These are phyloP conservation scores for Galeopterus variegatus DNA, from an alignment of 2,113 vertebrate species.

Conservation along the genomic window DNA sequence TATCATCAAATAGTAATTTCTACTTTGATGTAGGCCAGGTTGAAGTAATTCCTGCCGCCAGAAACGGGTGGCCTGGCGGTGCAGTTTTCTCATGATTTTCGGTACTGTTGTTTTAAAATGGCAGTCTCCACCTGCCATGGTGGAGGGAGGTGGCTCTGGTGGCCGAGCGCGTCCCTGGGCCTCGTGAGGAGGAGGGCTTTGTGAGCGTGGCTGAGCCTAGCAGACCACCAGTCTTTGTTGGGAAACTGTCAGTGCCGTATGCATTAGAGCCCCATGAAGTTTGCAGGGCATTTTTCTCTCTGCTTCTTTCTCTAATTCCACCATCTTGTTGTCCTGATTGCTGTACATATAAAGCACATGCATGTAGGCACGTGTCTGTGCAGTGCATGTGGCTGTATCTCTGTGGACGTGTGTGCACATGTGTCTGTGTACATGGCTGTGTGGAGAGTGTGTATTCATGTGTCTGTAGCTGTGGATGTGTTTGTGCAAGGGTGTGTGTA, in stretches of 20 bases:
- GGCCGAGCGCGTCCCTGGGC: accelerated
- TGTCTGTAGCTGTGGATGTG: too few relatives aligned
- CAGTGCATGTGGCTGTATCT: accelerated
- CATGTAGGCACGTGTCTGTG: accelerated
- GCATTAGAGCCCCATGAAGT: accelerated
- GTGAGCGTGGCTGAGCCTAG: accelerated
- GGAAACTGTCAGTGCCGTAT: accelerated
- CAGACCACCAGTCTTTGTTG: accelerated
- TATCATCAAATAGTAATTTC: not conserved
- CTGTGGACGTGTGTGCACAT: accelerated
- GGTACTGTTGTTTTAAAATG: accelerated
- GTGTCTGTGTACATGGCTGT: not conserved
- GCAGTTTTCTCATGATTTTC: accelerated
- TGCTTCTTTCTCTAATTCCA: accelerated
- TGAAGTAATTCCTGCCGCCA: not conserved
- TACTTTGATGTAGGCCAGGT: not conserved
- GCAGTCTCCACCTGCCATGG: accelerated
- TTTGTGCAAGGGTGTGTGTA: accelerated
- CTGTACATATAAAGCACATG: accelerated
- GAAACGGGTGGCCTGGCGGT: accelerated
- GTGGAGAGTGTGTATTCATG: not conserved
- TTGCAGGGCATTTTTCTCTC: accelerated
- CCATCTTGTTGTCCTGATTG: not conserved
- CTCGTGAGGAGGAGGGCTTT: accelerated
- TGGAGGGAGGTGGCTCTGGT: accelerated